Conservation (phyloP, 2,797 vertebrate genomes). For the Diplodus puntazzo region DNA sequence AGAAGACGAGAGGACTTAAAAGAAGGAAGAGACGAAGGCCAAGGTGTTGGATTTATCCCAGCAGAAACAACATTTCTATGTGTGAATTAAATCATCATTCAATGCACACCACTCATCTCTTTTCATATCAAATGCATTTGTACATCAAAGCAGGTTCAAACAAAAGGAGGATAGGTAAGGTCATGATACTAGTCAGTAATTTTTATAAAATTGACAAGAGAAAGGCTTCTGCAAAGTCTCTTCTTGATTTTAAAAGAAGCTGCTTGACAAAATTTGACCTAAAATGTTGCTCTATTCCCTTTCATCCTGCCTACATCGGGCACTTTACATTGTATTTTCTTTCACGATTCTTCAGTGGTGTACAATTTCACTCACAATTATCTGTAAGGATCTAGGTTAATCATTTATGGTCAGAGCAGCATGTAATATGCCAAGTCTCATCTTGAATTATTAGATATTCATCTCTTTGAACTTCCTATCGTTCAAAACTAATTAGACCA, state of each 20-base stretch:
- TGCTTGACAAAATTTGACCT: constrained; percentile 11
- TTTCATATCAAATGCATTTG: constrained; percentile 34
- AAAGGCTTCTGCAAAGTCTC: constrained; percentile 18
- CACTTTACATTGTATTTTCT: constrained; percentile 18
- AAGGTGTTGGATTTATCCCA: background rate
- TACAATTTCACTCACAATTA: constrained; percentile 29
- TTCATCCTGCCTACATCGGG: constrained; percentile 11
- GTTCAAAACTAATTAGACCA: background rate
- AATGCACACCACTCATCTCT: background rate
- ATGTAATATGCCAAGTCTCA: constrained; percentile 15
- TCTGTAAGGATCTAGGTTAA: constrained; percentile 24
- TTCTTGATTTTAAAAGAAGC: constrained; percentile 4
- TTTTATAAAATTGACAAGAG: background rate
- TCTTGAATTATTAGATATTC: constrained; percentile 12
- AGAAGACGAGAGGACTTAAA: background rate
- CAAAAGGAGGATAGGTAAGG: background rate
- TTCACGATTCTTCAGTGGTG: constrained; percentile 22
- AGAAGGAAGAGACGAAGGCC: background rate
- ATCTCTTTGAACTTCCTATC: background rate
- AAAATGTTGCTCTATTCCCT: constrained; percentile 12
- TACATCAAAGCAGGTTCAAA: constrained; percentile 40
- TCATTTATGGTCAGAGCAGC: constrained; percentile 5
- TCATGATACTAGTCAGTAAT: constrained; percentile 6
- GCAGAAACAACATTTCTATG: constrained; percentile 22
- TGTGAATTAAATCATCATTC: constrained; percentile 5